Evolutionary conservation across 1,140 invertebrate species (phyloP).

Genomic region (Probaryconus sp.): DNA sequence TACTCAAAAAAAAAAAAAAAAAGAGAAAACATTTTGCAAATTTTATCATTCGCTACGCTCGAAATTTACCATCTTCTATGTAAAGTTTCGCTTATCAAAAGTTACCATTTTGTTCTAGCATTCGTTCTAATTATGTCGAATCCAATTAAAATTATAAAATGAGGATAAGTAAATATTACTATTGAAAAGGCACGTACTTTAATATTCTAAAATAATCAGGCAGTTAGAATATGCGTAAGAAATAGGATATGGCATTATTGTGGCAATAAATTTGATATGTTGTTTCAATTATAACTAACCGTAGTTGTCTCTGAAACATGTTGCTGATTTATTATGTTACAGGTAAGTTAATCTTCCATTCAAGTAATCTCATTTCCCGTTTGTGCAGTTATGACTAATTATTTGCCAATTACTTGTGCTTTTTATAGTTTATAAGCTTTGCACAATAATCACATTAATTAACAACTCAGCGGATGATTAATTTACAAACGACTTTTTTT

Average conservation of each 20-base stretch:
- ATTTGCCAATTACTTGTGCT: no score
- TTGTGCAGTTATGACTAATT: not conserved
- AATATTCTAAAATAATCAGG: constrained; percentile 11
- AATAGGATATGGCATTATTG: constrained; percentile 18
- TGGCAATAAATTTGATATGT: constrained; percentile 45
- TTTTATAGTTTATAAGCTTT: constrained; percentile 20
- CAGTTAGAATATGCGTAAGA: constrained; percentile 2
- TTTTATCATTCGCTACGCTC: no score
- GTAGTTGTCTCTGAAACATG: constrained; percentile 35
- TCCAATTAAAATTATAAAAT: no score
- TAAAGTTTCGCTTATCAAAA: no score
- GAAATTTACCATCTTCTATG: no score
- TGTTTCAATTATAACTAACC: constrained; percentile 43
- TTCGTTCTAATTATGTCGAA: no score
- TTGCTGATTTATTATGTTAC: constrained; percentile 21
- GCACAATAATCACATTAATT: not conserved
- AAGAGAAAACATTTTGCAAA: no score
- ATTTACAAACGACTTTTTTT: no score
- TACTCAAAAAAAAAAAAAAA: no score
- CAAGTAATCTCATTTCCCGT: constrained; percentile 9
- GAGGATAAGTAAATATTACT: no score
- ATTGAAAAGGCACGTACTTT: no score
- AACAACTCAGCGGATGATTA: not conserved
- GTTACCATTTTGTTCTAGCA: no score
- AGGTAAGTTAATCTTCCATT: constrained; percentile 24